Conservation (phyloP, 2,113 vertebrate genomes). For the Gallinago jamesoni region DNA sequence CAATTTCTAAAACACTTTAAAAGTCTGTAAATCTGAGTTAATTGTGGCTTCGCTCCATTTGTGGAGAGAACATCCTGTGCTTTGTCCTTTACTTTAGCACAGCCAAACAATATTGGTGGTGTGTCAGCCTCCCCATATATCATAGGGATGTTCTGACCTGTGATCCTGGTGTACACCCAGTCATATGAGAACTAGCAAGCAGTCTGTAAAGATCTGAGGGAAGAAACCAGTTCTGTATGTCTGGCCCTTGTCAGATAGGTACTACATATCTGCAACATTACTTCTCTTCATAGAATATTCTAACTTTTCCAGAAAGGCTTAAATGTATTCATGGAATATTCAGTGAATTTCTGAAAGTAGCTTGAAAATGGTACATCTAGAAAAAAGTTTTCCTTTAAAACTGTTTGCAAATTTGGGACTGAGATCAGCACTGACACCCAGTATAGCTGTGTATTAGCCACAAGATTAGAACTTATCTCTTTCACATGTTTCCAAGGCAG, state of each 20-base stretch:
- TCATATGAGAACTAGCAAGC: not conserved
- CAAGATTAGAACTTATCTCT: slow-evolving; percentile 25
- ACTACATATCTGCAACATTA: not conserved
- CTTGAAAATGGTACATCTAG: not conserved
- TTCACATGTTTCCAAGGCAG: slow-evolving; percentile 9
- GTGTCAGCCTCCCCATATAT: fast-evolving
- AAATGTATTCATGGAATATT: not conserved
- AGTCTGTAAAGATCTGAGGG: not conserved
- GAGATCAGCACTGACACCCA: not conserved
- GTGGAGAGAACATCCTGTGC: not conserved
- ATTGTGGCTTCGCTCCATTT: not conserved
- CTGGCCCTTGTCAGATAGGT: not conserved
- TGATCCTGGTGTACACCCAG: not conserved
- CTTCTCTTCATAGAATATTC: not conserved
- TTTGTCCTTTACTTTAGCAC: not conserved
- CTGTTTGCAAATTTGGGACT: not conserved
- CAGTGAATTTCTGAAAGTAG: slow-evolving; percentile 16
- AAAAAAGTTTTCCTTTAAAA: not conserved
- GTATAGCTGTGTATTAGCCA: not conserved
- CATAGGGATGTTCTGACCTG: not conserved
- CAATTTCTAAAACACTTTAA: slow-evolving; percentile 31
- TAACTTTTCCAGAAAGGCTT: not conserved
- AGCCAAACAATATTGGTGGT: not conserved
- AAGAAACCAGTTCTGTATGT: not conserved
- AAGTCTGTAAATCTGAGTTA: not conserved